phyloP scores from a whole-genome alignment of 2,113 vertebrate species.

The mouse (Mus musculus) region DNA sequence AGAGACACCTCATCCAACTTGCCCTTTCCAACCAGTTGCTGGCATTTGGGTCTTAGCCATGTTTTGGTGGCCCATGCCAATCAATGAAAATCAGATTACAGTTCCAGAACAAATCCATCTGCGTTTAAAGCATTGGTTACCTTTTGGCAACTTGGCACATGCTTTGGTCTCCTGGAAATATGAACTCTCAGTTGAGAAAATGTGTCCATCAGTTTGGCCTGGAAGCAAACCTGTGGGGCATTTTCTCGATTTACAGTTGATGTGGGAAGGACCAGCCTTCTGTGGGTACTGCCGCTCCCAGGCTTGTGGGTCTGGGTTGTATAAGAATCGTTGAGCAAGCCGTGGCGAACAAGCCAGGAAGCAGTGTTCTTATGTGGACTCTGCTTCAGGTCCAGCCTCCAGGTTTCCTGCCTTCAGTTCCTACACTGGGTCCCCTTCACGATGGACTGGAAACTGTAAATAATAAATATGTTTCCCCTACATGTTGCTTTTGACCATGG shows the following conservation, averaged over 20 bases:
- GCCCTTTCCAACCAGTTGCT: not conserved
- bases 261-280: not conserved
- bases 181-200: not conserved
- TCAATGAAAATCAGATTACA: not conserved
- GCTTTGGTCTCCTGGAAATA: not conserved
- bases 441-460: not conserved
- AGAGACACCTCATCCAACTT: accelerated
- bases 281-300: not conserved
- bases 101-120: not conserved
- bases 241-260: not conserved
- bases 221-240: not conserved
- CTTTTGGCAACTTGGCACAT: not conserved
- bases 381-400: not conserved
- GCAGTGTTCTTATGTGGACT: not conserved
- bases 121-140: not conserved
- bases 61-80: not conserved
- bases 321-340: not conserved
- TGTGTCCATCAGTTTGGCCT: not conserved
- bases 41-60: not conserved
- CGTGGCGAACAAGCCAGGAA: not conserved
- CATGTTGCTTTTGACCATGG: too few relatives aligned
- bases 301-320: not conserved
- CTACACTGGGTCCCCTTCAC: not conserved
- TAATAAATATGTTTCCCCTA: not conserved
- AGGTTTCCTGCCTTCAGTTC: not conserved